Evolutionary conservation across 92 coral and sea anemone genomes (phyloP), one percentile per base, ranked within the genome.

Genomic region (Heliopora coerulea): DNA sequence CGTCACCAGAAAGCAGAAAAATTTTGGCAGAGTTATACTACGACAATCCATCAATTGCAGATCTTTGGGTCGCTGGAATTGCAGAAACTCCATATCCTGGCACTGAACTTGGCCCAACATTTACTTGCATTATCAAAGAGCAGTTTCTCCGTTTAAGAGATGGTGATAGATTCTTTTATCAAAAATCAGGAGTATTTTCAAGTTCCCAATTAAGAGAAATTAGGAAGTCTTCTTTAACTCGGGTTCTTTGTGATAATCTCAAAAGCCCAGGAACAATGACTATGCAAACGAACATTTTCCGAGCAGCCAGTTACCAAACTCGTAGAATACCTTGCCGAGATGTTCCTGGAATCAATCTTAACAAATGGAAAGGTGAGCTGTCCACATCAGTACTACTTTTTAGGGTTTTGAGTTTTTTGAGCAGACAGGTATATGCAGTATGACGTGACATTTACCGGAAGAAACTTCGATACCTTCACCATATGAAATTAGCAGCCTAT

Each of bases 41-140:
- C 26, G 77, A 70, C 29, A 41, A 70, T 70, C 77, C 77, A 52
- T 49, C 77, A 15, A 56, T 70, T 20, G 77, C 77, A n/a, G 77
- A 70, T 54, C 42, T 70, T 44, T 70, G 56, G 56, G 77, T 70
- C 17, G 77, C 77, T 28, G 77, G 77, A 3, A 34, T 70, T 9
- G 77, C 77, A 32, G 77, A 70, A 70, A 54, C 63, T 0, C 62
- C 77, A 5, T 52, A 33, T 28, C 77, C 62, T 48, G 77, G 77
- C 15, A 29, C 77, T 6, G 46, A 31, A 32, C 62, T 70, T 52
- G 77, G 77, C 7, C 77, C 77, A 8, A 70, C 63, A 19, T 70
- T 70, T 58, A 14, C 77, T 31, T 70, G 77, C 35, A 23, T 70
- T 0, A 70, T 70, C 24, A 70, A 54, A 25, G 26, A 70, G 33